Evolutionary conservation across 2,888 invertebrate species (phyloP).

Genomic region (Laspeyria flexula): DNA sequence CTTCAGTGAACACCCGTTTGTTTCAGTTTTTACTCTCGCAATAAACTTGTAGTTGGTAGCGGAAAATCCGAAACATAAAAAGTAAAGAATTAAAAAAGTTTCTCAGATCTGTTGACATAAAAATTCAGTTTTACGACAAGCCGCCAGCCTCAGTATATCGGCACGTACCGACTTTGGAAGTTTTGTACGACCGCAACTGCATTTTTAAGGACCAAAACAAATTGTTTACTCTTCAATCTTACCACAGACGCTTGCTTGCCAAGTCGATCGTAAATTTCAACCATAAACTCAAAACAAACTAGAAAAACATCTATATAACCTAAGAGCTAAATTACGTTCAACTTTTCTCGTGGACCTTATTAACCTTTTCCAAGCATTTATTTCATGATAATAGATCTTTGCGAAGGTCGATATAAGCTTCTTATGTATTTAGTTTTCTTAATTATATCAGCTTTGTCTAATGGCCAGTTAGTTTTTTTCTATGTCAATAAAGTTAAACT

Average conservation of each 20-base stretch:
- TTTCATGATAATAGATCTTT: no score
- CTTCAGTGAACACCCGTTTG: slow-evolving; percentile 18
- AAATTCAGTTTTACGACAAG: slow-evolving; percentile 67
- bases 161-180: slow-evolving; percentile 25
- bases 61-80: slow-evolving; percentile 57
- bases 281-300: slow-evolving; percentile 44
- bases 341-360: neutral
- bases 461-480: no score
- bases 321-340: slow-evolving; percentile 29
- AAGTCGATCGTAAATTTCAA: slow-evolving; percentile 44
- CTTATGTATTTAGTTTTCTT: no score
- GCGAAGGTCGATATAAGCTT: no score
- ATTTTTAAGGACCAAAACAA: slow-evolving; percentile 52
- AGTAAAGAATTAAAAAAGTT: slow-evolving; percentile 71
- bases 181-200: slow-evolving; percentile 46
- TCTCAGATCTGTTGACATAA: slow-evolving; percentile 63
- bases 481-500: no score
- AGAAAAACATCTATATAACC: slow-evolving; percentile 25
- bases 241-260: slow-evolving; percentile 24
- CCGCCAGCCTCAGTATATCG: slow-evolving; percentile 27
- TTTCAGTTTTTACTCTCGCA: slow-evolving; percentile 35
- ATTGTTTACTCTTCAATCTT: slow-evolving; percentile 51
- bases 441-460: no score
- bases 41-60: slow-evolving; percentile 37
- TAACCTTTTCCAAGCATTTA: neutral